These are phyloP conservation scores for Spodoptera litura DNA, from an alignment of 1,140 invertebrate genomes.

Conservation along the genomic window DNA sequence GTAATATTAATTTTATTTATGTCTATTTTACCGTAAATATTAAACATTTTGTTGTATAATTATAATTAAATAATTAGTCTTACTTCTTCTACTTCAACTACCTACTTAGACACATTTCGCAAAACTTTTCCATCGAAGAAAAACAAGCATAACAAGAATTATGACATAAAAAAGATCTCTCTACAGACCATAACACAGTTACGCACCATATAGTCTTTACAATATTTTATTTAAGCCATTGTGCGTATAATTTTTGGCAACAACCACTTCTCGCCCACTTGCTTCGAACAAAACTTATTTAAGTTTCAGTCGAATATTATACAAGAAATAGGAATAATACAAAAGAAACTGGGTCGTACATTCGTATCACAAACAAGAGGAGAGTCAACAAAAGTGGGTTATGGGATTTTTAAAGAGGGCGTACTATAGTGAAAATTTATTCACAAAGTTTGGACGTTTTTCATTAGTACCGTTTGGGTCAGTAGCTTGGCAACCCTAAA, in stretches of 20 bases:
- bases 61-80: too few relatives aligned
- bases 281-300: constrained; percentile 8
- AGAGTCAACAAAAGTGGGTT: constrained; percentile 16
- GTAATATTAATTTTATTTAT: too few relatives aligned
- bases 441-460: constrained; percentile 22
- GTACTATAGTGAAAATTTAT: constrained; percentile 40
- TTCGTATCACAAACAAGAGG: constrained; percentile 13
- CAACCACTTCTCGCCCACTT: constrained; percentile 5
- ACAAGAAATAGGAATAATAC: constrained; percentile 25
- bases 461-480: constrained; percentile 30
- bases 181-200: constrained; percentile 7
- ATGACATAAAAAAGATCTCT: not conserved
- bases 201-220: constrained; percentile 16
- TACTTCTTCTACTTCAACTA: too few relatives aligned
- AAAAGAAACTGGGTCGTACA: constrained; percentile 30
- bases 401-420: constrained; percentile 12
- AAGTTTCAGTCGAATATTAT: constrained; percentile 18
- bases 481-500: constrained; percentile 37
- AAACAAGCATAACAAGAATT: not conserved
- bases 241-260: constrained; percentile 28
- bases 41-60: too few relatives aligned
- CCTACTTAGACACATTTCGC: too few relatives aligned
- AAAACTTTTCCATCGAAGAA: too few relatives aligned
- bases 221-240: constrained; percentile 26
- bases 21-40: too few relatives aligned